A percentile compares a stretch with the other conserved stretches of the same genome.
Evolutionary conservation across 1,140 invertebrate genomes (phyloP).

Genomic region (Drosophila obscura): DNA sequence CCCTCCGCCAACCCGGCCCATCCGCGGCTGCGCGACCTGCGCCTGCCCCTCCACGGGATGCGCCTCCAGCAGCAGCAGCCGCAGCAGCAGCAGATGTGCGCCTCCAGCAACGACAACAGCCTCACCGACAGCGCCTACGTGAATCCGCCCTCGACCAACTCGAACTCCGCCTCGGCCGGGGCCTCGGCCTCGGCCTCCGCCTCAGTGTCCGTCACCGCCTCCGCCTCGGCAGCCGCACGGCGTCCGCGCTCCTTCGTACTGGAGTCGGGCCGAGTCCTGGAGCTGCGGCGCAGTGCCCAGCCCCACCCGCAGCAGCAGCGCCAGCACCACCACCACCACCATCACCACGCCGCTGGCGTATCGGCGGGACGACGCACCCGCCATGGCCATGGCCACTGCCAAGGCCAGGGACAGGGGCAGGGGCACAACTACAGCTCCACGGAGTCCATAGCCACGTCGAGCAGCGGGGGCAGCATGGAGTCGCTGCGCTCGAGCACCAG

Average conservation of each 20-base stretch:
- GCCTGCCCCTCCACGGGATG: conserved; percentile 86
- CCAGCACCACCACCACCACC: conserved; percentile 17
- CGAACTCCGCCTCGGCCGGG: conserved; percentile 43
- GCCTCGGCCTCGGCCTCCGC: conserved; percentile 22
- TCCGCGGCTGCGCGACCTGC: conserved; percentile 88
- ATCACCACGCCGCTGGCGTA: conserved; percentile 8
- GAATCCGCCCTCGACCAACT: conserved; percentile 78
- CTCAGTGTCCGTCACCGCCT: conserved; percentile 16
- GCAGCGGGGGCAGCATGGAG: conserved; percentile 93
- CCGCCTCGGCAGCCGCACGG: conserved; percentile 17
- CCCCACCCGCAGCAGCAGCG: conserved; percentile 20
- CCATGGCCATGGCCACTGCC: conserved; percentile 1
- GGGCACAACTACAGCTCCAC: conserved; percentile 90
- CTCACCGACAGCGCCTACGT: conserved; percentile 84
- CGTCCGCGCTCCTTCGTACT: conserved; percentile 78
- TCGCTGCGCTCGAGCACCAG: conserved; percentile 92
- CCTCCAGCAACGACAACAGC: conserved; percentile 87
- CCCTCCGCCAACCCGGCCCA: conserved; percentile 88
- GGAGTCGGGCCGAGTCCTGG: conserved; percentile 82
- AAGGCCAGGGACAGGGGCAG: conserved; percentile 64
- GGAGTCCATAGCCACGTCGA: conserved; percentile 93
- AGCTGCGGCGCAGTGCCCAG: conserved; percentile 84
- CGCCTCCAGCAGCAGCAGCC: conserved; percentile 85
- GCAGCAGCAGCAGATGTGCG: conserved; percentile 83
- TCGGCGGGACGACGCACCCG: conserved; percentile 33